These are phyloP conservation scores for Netelia fuscicornis DNA, from an alignment of 2,888 invertebrate genomes.

Conservation along the genomic window DNA sequence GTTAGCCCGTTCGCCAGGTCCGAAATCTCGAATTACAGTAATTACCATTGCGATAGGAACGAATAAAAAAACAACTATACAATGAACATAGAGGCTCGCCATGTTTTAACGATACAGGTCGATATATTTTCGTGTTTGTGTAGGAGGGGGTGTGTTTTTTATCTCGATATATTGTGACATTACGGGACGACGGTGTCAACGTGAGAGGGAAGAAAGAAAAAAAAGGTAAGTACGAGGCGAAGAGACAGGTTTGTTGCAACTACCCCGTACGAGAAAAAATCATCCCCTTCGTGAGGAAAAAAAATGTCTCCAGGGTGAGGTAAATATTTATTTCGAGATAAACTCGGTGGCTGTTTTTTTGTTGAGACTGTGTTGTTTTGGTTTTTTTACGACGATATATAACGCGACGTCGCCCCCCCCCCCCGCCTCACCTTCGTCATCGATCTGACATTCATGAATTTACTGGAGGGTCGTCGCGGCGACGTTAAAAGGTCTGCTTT, in stretches of 20 bases:
- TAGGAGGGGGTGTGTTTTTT: background rate
- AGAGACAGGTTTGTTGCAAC: constrained; percentile 40
- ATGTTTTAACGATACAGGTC: constrained; percentile 12
- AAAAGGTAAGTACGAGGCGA: constrained; percentile 6
- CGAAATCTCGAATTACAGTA: too few relatives aligned
- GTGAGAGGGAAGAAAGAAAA: constrained; percentile 13
- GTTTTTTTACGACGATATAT: constrained; percentile 14
- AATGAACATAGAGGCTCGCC: background rate
- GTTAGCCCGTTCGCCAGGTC: too few relatives aligned
- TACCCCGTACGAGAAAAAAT: constrained; percentile 38
- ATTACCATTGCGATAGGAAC: too few relatives aligned
- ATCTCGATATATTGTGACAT: constrained; percentile 34
- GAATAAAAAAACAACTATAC: too few relatives aligned
- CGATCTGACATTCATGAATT: constrained; percentile 56
- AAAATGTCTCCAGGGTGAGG: constrained; percentile 61
- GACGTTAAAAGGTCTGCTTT: constrained; percentile 54
- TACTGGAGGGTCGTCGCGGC: constrained; percentile 37
- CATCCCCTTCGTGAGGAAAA: constrained; percentile 23
- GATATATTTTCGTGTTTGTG: constrained; percentile 31
- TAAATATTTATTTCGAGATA: constrained; percentile 68
- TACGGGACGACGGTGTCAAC: constrained; percentile 10
- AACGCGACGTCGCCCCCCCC: background rate
- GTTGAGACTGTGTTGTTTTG: constrained; percentile 3
- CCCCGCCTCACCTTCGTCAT: constrained; percentile 39
- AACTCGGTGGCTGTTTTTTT: constrained; percentile 35